Conservation (phyloP, 2,797 vertebrate species). For the Typhlichthys subterraneus region DNA sequence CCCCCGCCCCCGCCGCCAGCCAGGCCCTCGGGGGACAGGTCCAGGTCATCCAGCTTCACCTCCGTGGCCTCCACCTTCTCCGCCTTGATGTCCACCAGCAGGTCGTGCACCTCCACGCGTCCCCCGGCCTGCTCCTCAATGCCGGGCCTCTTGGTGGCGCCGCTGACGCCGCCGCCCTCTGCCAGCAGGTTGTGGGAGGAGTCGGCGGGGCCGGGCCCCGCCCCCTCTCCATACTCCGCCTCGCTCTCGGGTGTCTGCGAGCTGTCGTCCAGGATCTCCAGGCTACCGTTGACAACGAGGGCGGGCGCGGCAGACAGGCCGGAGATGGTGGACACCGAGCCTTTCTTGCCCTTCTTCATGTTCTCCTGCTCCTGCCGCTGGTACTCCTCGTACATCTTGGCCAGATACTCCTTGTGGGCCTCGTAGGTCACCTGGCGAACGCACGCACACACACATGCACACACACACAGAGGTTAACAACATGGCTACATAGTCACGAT, state of each 20-base stretch:
- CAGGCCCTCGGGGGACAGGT: constrained; percentile 93
- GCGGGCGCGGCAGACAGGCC: constrained; percentile 91
- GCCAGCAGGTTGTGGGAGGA: constrained; percentile 91
- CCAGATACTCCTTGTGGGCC: constrained; percentile 97
- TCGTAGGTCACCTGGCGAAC: constrained; percentile 91
- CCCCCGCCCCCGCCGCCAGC: constrained; percentile 64
- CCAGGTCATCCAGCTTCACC: constrained; percentile 97
- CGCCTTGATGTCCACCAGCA: constrained; percentile 98
- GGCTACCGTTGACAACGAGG: constrained; percentile 88
- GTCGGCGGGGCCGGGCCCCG: constrained; percentile 69
- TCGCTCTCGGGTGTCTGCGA: constrained; percentile 97
- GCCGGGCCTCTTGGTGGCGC: constrained; percentile 82
- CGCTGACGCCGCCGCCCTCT: constrained; percentile 47
- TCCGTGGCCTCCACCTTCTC: constrained; percentile 99
- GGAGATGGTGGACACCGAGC: constrained; percentile 97
- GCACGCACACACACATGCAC: too few relatives aligned
- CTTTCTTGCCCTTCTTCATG: constrained; percentile 98
- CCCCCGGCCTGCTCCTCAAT: constrained; percentile 87
- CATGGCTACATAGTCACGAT: too few relatives aligned
- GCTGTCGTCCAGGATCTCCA: constrained; percentile 96
- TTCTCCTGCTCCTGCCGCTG: constrained; percentile 99
- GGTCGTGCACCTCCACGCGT: constrained; percentile 95
- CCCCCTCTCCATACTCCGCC: constrained; percentile 90
- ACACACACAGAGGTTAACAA: too few relatives aligned
- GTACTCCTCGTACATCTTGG: constrained; percentile 99